These are phyloP conservation scores for Suillia variegata DNA, from an alignment of 2,888 invertebrate genomes.

Conservation along the genomic window DNA sequence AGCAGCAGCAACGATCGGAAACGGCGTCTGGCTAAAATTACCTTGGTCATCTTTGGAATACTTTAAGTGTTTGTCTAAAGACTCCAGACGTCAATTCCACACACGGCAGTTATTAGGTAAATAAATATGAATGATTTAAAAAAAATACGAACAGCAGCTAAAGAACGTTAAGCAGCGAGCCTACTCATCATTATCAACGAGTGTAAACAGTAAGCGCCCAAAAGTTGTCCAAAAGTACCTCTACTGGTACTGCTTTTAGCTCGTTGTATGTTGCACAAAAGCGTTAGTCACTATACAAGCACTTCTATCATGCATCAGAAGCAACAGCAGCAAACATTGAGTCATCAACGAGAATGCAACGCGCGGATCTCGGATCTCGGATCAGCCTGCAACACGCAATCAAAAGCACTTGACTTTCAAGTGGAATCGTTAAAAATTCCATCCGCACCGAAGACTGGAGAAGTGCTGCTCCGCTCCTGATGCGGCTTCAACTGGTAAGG, in stretches of 20 bases:
- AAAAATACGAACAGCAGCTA: not conserved
- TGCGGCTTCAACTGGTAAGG: conserved; percentile 28
- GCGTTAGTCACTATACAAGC: not conserved
- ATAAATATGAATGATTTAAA: not conserved
- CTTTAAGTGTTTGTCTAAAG: not conserved
- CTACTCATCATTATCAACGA: too few species aligned
- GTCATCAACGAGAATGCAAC: conserved; percentile 40
- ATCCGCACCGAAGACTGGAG: too few species aligned
- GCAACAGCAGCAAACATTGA: conserved; percentile 40
- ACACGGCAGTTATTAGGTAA: conserved; percentile 3
- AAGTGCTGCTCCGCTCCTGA: conserved; percentile 34
- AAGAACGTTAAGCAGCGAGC: not conserved
- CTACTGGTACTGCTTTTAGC: not conserved
- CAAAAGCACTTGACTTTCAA: conserved; percentile 24
- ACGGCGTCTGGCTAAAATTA: conserved; percentile 1
- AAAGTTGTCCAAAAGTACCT: not conserved
- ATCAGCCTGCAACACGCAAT: not conserved
- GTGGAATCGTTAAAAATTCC: not conserved
- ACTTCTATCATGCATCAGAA: conserved; percentile 28
- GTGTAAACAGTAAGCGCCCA: not conserved
- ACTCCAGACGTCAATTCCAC: conserved; percentile 16
- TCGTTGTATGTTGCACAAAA: not conserved
- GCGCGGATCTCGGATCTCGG: not conserved
- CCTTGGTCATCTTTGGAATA: not conserved
- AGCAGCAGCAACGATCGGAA: too few species aligned